Evolutionary conservation across 2,797 vertebrate species (phyloP), one percentile per base, ranked within the genome.

Genomic region (Mus spretus): DNA sequence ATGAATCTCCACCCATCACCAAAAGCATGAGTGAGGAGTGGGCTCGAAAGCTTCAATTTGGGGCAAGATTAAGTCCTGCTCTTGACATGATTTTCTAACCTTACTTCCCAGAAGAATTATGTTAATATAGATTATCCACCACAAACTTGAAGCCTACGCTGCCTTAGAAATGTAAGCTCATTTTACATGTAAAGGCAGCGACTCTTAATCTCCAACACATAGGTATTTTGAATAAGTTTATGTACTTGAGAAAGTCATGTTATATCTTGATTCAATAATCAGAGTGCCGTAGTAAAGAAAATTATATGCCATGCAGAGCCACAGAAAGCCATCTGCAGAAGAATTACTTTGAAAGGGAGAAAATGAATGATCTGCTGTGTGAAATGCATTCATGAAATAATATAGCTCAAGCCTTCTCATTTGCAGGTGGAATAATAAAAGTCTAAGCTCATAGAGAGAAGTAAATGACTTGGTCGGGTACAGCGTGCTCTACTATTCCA

Each of bases 61-160:
- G 50, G 50, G 34, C 0, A 96, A 98, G 50, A 97, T 97, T 93
- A 96, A 84, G 63, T 61, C 31, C 3, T 92, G 15, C 97, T 34
- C 95, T 95, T 6, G 3, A 31, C 63, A 83, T 94, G 63, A 65
- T 79, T 50, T 89, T 9, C 77, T 89, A 92, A 95, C 0, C 1
- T 92, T 97, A 57, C 44, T 44, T 22, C 3, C 72, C 57, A 1
- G 72, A 91, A 74, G 70, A 93, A 72, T 70, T 37, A 87, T 90
- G 47, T 47, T 79, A 94, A 92, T 44, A 34, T 1, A 75, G 17
- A 92, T 1, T 86, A 34, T 34, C 11, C 13, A 83, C 47, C 87
- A 70, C 22, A 26, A 96, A 6, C 57, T 2, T 37, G 92, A 75
- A 92, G 10, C 24, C 78, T 95, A 3, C 47, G 22, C 80, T 77